Evolutionary conservation across 2,888 invertebrate species (phyloP).

Genomic region (Thumatha senex): DNA sequence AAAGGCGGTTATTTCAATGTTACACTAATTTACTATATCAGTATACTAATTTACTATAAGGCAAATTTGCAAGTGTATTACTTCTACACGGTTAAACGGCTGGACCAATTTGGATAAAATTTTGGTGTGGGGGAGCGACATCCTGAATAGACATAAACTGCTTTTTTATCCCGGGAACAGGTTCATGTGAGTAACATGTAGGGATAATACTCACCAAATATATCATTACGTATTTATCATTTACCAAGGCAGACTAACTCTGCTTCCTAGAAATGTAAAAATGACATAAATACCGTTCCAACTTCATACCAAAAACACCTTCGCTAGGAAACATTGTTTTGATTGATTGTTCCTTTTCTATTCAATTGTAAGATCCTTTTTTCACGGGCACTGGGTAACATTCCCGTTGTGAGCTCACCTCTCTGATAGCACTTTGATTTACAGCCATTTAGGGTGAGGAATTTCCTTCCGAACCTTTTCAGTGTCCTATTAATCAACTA

Average conservation of each 20-base stretch:
- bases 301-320: neutral
- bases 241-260: neutral
- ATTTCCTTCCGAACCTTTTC: slow-evolving; percentile 39
- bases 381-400: slow-evolving; percentile 15
- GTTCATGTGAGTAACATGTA: too few relatives aligned
- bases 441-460: slow-evolving; percentile 24
- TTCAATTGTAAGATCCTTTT: slow-evolving; percentile 13
- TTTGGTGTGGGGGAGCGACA: too few relatives aligned
- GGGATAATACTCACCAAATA: too few relatives aligned
- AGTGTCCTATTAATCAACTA: slow-evolving; percentile 35
- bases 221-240: too few relatives aligned
- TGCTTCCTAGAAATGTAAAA: neutral
- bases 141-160: too few relatives aligned
- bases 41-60: too few relatives aligned
- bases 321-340: neutral
- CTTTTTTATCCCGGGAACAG: too few relatives aligned
- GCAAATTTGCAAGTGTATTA: too few relatives aligned
- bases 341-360: slow-evolving; percentile 1
- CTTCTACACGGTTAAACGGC: too few relatives aligned
- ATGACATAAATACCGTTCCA: neutral
- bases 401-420: slow-evolving; percentile 18
- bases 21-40: too few relatives aligned
- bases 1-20: too few relatives aligned
- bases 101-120: too few relatives aligned
- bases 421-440: slow-evolving; percentile 34